Percentiles rank a stretch among this genome's conserved stretches.
Conservation (phyloP, 1,140 invertebrate genomes). For the Ceratosolen solmsi region DNA sequence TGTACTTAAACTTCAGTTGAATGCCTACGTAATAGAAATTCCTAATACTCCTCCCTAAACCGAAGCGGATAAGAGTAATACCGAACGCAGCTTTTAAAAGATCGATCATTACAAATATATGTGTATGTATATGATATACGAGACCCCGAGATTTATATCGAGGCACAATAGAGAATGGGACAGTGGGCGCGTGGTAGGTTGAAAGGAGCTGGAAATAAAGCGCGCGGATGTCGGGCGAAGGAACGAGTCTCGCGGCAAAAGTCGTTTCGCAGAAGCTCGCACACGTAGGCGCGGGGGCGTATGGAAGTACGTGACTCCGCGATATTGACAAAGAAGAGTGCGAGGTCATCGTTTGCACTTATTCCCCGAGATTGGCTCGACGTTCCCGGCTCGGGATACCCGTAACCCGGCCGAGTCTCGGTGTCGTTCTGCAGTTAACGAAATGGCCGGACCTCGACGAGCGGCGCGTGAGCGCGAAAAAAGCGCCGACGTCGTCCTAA, state of each 20-base stretch:
- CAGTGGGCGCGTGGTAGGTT: background rate
- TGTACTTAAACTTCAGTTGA: too few relatives aligned
- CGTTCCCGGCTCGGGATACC: slow-evolving; percentile 21
- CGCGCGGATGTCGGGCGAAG: background rate
- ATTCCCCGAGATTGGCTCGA: slow-evolving; percentile 6
- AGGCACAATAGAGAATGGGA: background rate
- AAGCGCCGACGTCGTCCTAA: background rate
- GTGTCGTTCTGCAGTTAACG: too few relatives aligned
- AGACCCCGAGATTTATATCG: background rate
- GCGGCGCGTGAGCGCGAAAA: slow-evolving; percentile 6
- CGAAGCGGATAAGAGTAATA: too few relatives aligned
- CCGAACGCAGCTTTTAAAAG: too few relatives aligned
- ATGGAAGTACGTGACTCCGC: background rate
- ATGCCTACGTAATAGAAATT: too few relatives aligned
- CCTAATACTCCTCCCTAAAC: too few relatives aligned
- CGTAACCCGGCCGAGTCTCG: background rate
- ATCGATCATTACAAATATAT: too few relatives aligned
- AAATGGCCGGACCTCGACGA: too few relatives aligned
- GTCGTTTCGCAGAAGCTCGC: background rate
- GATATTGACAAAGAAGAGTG: background rate
- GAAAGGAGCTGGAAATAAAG: background rate
- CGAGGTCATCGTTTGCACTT: slow-evolving; percentile 10
- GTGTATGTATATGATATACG: too few relatives aligned
- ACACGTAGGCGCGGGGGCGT: too few relatives aligned
- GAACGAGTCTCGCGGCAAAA: slow-evolving; percentile 8